Conservation (phyloP, 2,113 vertebrate species). For the Sisor rabdophorus region DNA sequence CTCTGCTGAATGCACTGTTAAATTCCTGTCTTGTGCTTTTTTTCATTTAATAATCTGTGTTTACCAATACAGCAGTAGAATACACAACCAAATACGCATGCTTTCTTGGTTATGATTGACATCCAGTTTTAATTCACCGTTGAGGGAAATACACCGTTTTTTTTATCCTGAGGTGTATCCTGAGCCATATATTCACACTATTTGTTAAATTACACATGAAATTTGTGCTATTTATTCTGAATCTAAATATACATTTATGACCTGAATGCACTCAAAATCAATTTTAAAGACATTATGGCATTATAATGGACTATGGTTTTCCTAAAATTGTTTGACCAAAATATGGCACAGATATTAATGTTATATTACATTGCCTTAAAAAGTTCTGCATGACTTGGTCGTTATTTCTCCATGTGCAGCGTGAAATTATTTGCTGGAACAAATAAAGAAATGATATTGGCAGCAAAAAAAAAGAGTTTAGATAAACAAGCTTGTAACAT, state of each 20-base stretch:
- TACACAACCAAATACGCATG: no score
- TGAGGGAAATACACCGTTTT: neutral
- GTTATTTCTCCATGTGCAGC: constrained; percentile 1
- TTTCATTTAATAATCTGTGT: no score
- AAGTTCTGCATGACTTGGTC: constrained; percentile 40
- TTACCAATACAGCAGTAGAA: no score
- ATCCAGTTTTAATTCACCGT: no score
- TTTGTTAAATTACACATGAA: neutral
- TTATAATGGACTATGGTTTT: constrained; percentile 34
- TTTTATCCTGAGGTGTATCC: no score
- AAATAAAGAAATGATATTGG: constrained; percentile 12
- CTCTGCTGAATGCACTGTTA: no score
- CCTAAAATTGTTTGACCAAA: constrained; percentile 44
- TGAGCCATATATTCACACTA: neutral
- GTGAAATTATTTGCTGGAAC: constrained; percentile 13
- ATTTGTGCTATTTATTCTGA: neutral
- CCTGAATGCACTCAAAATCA: neutral
- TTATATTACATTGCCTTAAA: constrained; percentile 45
- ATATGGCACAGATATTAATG: constrained; percentile 47
- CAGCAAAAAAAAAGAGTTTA: constrained; percentile 1
- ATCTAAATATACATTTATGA: neutral
- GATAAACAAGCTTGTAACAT: constrained; percentile 2
- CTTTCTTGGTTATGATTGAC: no score
- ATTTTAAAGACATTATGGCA: neutral
- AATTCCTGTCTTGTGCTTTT: no score